Conservation (phyloP, 2,113 vertebrate species). For the Archocentrus centrarchus region DNA sequence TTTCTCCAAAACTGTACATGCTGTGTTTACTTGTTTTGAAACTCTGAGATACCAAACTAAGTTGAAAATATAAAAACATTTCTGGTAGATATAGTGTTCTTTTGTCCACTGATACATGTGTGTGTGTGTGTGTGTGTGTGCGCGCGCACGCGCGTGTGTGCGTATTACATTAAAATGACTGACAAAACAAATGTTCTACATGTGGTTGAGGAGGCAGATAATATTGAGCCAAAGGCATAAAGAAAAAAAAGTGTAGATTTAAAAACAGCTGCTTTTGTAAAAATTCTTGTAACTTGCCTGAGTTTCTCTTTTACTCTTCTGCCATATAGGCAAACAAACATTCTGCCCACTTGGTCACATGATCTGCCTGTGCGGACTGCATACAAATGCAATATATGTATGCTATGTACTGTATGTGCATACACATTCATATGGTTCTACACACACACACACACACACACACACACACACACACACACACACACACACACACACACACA, state of each 20-base stretch:
- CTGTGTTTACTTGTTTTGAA: not conserved
- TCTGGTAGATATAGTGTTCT: not conserved
- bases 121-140: no score
- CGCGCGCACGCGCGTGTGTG: no score
- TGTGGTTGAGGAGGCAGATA: not conserved
- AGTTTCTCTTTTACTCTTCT: slow-evolving; percentile 9
- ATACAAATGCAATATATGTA: slow-evolving; percentile 6
- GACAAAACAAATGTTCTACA: not conserved
- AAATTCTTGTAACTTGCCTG: not conserved
- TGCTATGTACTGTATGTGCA: not conserved
- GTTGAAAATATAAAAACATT: not conserved
- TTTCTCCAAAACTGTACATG: not conserved
- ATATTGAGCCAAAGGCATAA: no score
- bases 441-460: not conserved
- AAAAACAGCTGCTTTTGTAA: not conserved
- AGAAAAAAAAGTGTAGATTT: no score
- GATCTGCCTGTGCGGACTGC: slow-evolving; percentile 6
- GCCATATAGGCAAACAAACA: slow-evolving; percentile 18
- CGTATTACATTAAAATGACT: not conserved
- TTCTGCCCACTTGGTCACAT: slow-evolving; percentile 6
- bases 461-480: not conserved
- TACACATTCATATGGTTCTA: not conserved
- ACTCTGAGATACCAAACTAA: not conserved
- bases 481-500: not conserved
- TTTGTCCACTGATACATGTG: not conserved